phyloP scores from a whole-genome alignment of 2,888 invertebrate genomes.

The Meganola albula region DNA sequence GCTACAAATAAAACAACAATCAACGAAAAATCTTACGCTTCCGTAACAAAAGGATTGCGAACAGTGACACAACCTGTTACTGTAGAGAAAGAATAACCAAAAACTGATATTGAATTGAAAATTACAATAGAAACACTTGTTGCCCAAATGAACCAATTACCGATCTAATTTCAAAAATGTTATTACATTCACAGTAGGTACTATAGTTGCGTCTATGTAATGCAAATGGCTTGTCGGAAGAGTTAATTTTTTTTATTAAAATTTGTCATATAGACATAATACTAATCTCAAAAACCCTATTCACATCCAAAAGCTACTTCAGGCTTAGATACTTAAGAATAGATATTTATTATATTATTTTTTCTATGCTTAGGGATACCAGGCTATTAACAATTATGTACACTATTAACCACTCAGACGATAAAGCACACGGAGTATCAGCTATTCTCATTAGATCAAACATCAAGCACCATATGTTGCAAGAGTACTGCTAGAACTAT shows the following conservation, averaged over 20 bases:
- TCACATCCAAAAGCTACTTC: constrained; percentile 5
- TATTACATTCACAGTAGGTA: not conserved
- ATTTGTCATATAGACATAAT: constrained; percentile 7
- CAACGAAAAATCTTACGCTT: constrained; percentile 1
- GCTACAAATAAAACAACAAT: constrained; percentile 3
- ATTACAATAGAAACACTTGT: not conserved
- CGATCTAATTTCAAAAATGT: not conserved
- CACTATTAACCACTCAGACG: constrained; percentile 5
- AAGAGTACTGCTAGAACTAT: not conserved
- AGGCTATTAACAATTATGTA: constrained; percentile 2
- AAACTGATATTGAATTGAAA: not conserved
- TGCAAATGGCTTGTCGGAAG: not conserved
- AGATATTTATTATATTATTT: not conserved
- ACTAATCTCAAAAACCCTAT: constrained; percentile 7
- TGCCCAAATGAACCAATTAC: not conserved
- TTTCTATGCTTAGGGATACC: no score
- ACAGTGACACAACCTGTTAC: not conserved
- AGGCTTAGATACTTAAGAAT: constrained; percentile 2
- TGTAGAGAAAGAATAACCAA: not conserved
- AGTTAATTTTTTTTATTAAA: no score
- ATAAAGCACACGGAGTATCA: constrained; percentile 1
- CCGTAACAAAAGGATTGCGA: constrained; percentile 1
- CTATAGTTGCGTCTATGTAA: not conserved
- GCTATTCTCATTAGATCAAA: constrained; percentile 5
- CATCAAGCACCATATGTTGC: no score